A percentile compares a stretch with the other conserved stretches of the same genome.
Conservation (phyloP, 2,113 vertebrate species). For the Gallinago media region DNA sequence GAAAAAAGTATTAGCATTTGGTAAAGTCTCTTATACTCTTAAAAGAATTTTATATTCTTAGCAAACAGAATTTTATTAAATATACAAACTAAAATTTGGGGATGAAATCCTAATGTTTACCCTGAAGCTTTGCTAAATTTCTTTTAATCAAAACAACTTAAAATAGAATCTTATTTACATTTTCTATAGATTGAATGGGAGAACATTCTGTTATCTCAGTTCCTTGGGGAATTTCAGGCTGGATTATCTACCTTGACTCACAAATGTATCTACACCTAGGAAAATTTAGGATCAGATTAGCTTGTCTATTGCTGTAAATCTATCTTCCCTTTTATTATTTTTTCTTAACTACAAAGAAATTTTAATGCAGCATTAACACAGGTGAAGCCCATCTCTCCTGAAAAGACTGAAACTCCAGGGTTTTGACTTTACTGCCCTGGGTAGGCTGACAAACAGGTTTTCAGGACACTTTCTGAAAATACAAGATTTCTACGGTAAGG, state of each 20-base stretch:
- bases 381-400: not conserved
- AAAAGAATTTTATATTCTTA: not conserved
- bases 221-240: not conserved
- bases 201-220: not conserved
- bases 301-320: not conserved
- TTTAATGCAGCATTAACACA: not conserved
- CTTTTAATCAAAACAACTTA: conserved; percentile 28
- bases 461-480: not conserved
- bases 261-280: not conserved
- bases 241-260: not conserved
- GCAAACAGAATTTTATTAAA: conserved; percentile 1
- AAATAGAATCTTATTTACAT: not conserved
- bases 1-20: not conserved
- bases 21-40: not conserved
- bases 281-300: not conserved
- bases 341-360: not conserved
- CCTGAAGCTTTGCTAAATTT: not conserved
- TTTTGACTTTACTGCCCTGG: not conserved
- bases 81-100: not conserved
- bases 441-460: not conserved
- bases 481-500: not conserved
- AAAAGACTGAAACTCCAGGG: not conserved
- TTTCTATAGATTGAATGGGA: not conserved
- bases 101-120: conserved; percentile 9
- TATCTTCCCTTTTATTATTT: not conserved